Conservation (phyloP, 1,140 invertebrate genomes). For the Pentalonia nigronervosa region DNA sequence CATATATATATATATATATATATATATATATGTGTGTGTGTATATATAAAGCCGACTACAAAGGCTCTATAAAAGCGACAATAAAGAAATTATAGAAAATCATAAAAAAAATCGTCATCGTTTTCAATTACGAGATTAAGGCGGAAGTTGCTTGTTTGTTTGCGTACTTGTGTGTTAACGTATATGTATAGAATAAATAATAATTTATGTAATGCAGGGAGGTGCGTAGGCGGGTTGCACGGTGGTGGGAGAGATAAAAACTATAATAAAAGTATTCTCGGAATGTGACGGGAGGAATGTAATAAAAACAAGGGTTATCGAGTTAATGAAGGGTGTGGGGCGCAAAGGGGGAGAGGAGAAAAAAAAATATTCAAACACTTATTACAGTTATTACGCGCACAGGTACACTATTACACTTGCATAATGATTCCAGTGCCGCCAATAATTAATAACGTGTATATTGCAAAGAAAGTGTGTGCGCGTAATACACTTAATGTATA, state of each 20-base stretch:
- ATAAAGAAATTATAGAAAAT: background rate
- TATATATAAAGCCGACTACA: background rate
- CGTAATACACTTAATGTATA: no score
- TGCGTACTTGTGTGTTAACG: background rate
- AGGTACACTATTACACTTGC: background rate
- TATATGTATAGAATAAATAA: background rate
- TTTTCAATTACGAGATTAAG: constrained; percentile 17
- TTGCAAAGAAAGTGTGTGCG: background rate
- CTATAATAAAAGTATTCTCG: background rate
- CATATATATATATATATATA: no score
- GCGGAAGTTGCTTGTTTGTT: background rate
- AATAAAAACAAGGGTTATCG: background rate
- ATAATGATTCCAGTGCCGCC: background rate
- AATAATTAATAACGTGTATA: background rate
- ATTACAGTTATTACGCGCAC: background rate
- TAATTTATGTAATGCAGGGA: background rate
- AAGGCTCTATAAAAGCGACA: background rate
- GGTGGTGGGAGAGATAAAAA: no score
- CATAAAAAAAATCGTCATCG: background rate
- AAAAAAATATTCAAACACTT: constrained; percentile 15
- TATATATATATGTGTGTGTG: no score
- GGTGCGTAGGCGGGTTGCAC: background rate
- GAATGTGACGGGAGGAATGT: background rate
- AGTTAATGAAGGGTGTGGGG: background rate
- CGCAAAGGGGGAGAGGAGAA: background rate